Evolutionary conservation across 2,888 invertebrate genomes (phyloP), one percentile per base, ranked within the genome.

Genomic region (Nemotelus pantherinus): DNA sequence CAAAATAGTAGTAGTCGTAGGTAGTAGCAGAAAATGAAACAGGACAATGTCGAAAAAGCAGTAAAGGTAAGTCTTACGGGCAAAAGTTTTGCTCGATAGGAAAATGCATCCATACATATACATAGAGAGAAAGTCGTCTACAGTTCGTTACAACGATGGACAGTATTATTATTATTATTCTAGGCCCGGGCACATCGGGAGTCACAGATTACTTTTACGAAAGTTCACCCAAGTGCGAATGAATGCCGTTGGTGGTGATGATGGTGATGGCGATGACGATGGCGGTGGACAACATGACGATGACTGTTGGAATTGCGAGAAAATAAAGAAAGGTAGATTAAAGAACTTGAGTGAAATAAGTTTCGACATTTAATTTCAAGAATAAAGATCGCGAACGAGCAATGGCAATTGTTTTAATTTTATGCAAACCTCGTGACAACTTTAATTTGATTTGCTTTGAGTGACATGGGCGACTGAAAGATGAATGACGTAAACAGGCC

Each of bases 381-480:
- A 63, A 25, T 5, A 74, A 63, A 74, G n/a, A 55, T 47, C 48
- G 74, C 47, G 50, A 48, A 47, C 6, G 39, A 45, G 25, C 25
- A 25, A 10, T 5, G 63, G 41, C 41, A 57, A 63, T 74, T 60
- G 60, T 65, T 65, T 63, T n/a, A 39, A 65, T 64, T 53, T 65
- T 44, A 55, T 55, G 76, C 60, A 64, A 65, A n/a, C 44, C 39
- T 55, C 48, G 65, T 45, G 64, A 43, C 65, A 76, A 76, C 44
- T 76, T 76, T 76, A 64, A 76, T 76, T 76, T 76, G 76, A 76
- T 60, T 74, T 74, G 10, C 7, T 39, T 63, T 53, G 50, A 43
- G 47, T 47, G 65, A 65, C 65, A 65, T 9, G 70, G n/a, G 47
- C 10, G 6, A n/a, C 63, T 25, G 63, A 74, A 25, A 63, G 74